A percentile compares a stretch with the other conserved stretches of the same genome.
Conservation (phyloP, 37 sponge, comb jelly and placozoan species). For the Beroe ovata region DNA sequence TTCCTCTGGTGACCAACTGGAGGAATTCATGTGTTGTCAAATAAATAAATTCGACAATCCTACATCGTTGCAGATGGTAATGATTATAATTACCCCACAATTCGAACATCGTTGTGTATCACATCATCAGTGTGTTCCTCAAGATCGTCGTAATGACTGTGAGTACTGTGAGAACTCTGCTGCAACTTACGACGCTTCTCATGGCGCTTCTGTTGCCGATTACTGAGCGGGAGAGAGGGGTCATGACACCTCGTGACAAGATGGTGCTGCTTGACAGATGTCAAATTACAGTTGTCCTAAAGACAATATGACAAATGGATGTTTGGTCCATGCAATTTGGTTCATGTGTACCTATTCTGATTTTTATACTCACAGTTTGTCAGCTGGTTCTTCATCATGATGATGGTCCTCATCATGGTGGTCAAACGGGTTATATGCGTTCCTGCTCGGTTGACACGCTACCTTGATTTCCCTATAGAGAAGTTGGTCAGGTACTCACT, state of each 20-base stretch:
- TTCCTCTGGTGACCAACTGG: constrained; percentile 63
- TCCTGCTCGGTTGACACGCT: neutral
- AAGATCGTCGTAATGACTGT: constrained; percentile 18
- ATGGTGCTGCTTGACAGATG: too few relatives aligned
- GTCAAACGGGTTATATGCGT: constrained; percentile 14
- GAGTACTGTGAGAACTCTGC: constrained; percentile 35
- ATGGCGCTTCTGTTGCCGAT: constrained; percentile 24
- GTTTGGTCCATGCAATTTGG: too few relatives aligned
- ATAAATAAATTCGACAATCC: too few relatives aligned
- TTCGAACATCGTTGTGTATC: neutral
- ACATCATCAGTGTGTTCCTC: constrained; percentile 21
- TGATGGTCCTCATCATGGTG: neutral
- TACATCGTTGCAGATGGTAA: too few relatives aligned
- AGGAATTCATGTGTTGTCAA: too few relatives aligned
- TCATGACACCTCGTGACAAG: too few relatives aligned
- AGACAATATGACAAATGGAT: too few relatives aligned
- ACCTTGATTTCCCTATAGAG: neutral
- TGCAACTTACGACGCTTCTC: constrained; percentile 56
- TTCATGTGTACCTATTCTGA: neutral
- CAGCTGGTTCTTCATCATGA: neutral
- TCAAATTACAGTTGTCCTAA: too few relatives aligned
- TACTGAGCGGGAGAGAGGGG: too few relatives aligned
- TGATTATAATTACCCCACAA: constrained; percentile 25
- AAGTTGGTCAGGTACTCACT: neutral
- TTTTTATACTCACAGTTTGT: constrained; percentile 18